phyloP scores from a whole-genome alignment of 2,113 vertebrate genomes.

The Raja brachyura region DNA sequence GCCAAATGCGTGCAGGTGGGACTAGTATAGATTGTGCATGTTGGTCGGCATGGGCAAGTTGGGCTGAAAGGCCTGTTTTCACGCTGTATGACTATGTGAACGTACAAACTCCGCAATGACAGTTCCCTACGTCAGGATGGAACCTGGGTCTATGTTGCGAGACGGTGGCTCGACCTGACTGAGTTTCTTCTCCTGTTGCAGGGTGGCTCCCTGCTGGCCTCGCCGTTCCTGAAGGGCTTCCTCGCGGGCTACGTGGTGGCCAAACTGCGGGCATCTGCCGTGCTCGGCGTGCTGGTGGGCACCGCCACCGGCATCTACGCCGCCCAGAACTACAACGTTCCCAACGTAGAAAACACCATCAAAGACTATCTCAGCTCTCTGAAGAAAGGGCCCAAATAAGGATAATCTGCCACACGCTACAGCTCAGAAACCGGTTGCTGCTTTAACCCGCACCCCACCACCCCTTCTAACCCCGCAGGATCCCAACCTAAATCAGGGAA shows the following conservation, averaged over 20 bases:
- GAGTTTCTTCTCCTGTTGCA: slow-evolving; percentile 44
- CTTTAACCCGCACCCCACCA: too few relatives aligned
- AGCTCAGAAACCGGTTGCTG: too few relatives aligned
- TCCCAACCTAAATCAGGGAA: not conserved
- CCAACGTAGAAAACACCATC: slow-evolving; percentile 77
- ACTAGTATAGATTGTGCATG: too few relatives aligned
- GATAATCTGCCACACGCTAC: not conserved
- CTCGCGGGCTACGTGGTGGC: slow-evolving; percentile 84
- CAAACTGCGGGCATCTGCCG: slow-evolving; percentile 80
- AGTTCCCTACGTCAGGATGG: too few relatives aligned
- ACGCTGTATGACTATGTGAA: too few relatives aligned
- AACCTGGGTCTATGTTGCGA: too few relatives aligned
- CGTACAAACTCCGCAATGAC: too few relatives aligned
- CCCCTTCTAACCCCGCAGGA: not conserved
- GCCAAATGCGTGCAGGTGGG: too few relatives aligned
- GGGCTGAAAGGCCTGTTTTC: too few relatives aligned
- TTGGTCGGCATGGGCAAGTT: too few relatives aligned
- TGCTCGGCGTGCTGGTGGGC: slow-evolving; percentile 77
- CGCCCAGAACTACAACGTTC: slow-evolving; percentile 76
- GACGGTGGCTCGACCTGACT: too few relatives aligned
- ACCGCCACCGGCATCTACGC: slow-evolving; percentile 81
- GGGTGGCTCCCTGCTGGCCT: slow-evolving; percentile 74
- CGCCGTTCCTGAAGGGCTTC: slow-evolving; percentile 87
- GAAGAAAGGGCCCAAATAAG: slow-evolving; percentile 73
- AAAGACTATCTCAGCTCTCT: slow-evolving; percentile 68